Conservation (phyloP, 1,140 invertebrate genomes). For the Sinella curviseta region DNA sequence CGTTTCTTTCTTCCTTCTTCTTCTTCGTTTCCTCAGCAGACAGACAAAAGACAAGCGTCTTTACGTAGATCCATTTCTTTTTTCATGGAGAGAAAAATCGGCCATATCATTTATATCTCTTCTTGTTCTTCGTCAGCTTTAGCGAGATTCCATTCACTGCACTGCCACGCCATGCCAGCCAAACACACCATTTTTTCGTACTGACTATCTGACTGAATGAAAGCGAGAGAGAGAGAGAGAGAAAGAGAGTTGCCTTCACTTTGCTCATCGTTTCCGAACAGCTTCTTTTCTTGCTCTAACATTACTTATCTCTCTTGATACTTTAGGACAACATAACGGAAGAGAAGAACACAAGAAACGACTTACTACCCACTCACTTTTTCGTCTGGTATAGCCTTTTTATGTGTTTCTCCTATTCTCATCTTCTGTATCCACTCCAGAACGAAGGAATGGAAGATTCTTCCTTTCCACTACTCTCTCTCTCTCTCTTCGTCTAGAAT, state of each 20-base stretch:
- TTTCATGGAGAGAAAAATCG: too few relatives aligned
- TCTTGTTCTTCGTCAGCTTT: too few relatives aligned
- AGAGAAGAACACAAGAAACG: conserved; percentile 16
- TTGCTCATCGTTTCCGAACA: not conserved
- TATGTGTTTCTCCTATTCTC: not conserved
- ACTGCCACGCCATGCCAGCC: too few relatives aligned
- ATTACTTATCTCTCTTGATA: conserved; percentile 1
- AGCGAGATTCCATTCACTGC: too few relatives aligned
- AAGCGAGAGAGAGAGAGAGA: not conserved
- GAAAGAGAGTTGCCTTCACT: not conserved
- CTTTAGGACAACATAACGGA: conserved; percentile 22
- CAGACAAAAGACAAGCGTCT: too few relatives aligned
- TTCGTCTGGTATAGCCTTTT: too few relatives aligned
- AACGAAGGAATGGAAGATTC: too few relatives aligned
- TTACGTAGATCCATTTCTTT: too few relatives aligned
- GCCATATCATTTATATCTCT: too few relatives aligned
- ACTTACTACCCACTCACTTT: not conserved
- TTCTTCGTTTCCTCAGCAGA: too few relatives aligned
- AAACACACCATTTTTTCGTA: not conserved
- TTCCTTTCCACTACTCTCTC: not conserved
- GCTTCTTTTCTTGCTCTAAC: not conserved
- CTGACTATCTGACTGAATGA: too few relatives aligned
- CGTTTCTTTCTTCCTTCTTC: too few relatives aligned
- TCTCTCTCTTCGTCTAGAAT: not conserved
- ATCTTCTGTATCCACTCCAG: not conserved